These are phyloP conservation scores for Apotomis capreana DNA, from an alignment of 2,888 invertebrate genomes.

Conservation along the genomic window DNA sequence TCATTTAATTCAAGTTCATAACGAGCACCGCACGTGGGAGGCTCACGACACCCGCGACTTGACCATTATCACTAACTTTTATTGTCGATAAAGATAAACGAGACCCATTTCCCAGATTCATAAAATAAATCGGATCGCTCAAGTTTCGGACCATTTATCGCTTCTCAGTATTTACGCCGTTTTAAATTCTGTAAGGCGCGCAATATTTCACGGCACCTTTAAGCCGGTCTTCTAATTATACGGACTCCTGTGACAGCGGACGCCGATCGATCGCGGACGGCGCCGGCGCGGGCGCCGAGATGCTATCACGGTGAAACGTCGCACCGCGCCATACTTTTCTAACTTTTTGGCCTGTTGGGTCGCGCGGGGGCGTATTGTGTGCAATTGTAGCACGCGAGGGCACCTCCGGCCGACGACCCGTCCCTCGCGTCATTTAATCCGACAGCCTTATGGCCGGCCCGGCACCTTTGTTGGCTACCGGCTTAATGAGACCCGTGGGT, in stretches of 20 bases:
- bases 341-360: constrained; percentile 77
- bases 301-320: constrained; percentile 62
- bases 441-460: constrained; percentile 76
- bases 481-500: constrained; percentile 81
- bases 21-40: constrained; percentile 71
- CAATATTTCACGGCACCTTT: constrained; percentile 75
- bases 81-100: constrained; percentile 64
- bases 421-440: constrained; percentile 70
- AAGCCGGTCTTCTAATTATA: constrained; percentile 74
- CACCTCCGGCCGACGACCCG: constrained; percentile 78
- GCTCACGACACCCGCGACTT: constrained; percentile 58
- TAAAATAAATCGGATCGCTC: constrained; percentile 72
- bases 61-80: constrained; percentile 60
- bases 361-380: constrained; percentile 77
- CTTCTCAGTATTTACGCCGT: constrained; percentile 70
- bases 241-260: constrained; percentile 64
- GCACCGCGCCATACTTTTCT: constrained; percentile 74
- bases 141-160: constrained; percentile 66
- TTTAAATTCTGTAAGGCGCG: constrained; percentile 68
- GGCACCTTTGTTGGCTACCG: constrained; percentile 80
- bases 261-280: constrained; percentile 45
- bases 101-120: constrained; percentile 56
- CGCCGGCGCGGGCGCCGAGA: constrained; percentile 62
- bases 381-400: constrained; percentile 80
- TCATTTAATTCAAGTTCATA: constrained; percentile 82